Base-by-base conservation (phyloP, 92 coral and sea anemone genomes). In the Bergia sp. region DNA sequence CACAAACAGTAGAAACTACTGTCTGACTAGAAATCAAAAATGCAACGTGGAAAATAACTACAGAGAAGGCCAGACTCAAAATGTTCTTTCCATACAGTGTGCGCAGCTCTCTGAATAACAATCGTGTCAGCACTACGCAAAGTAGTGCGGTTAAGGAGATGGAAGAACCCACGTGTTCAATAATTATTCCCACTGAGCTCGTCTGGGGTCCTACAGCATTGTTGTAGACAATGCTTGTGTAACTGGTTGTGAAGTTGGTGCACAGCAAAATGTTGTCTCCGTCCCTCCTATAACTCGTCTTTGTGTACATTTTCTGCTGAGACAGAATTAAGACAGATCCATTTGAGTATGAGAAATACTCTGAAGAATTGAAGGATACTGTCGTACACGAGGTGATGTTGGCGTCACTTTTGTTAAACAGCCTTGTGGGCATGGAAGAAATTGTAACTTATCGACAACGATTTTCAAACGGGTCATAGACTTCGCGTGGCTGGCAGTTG, bases 21-120 rank as follows among this genome's bases (percentile, higher is more conserved):
- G 74, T 69, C 7, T 69, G 74, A 16, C 7, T 8, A 21, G 74
- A 21, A 21, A 21, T 69, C 74, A 20, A 9, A 21, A 69, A 0
- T 29, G 20, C 9, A 21, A 69, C 37, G 9, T 69, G 74, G 37
- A 69, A 69, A 16, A n/a, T 69, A 69, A 69, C 20, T 9, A 69
- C 23, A 21, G 36, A 69, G 36, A 69, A 69, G 37, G 37, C 23
- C 74, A 69, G 74, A 21, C 74, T 69, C 74, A 69, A 21, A 5
- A 69, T 69, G 74, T 69, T 69, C 74, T 69, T 69, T 37, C 74
- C 74, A 69, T 69, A 69, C 21, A 69, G 37, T 11, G 74, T 69
- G 37, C 74, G 74, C 7, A 69, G 74, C 74, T 69, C 74, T 8
- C 74, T 12, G 7, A 69, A 69, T 69, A 69, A 20, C 37, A 37